Evolutionary conservation across 2,888 invertebrate species (phyloP), one percentile per base, ranked within the genome.

Genomic region (Petrophora chlorosata): DNA sequence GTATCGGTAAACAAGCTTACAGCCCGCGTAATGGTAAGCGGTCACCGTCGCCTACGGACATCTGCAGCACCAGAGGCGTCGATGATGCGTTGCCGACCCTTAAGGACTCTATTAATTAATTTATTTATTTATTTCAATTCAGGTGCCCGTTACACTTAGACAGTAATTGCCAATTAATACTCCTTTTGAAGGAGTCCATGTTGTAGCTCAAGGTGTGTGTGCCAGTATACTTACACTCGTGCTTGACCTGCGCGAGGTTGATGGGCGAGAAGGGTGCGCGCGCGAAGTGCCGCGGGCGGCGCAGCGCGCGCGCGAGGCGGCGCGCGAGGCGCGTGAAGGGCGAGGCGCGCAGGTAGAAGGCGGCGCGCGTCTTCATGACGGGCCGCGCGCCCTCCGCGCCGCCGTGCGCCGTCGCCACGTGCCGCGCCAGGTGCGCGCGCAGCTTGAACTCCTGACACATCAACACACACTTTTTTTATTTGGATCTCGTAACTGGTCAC

Each of bases 281-380:
- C 56, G 98, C 97, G 54, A 96, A 96, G 86, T 97, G 97, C 12
- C 96, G 86, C 3, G 97, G 95, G 93, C 87, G 85, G 67, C 95
- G 94, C 70, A 97, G 93, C 66, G 95, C 94, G 63, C 95, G 93
- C 82, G 97, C 97, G 58, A 98, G 91, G 57, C 97, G 92, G 53
- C 98, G 93, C 43, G 98, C 97, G 57, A 98, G 94, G 66, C 97
- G 93, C 52, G 98, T 98, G 78, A 97, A 92, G 49, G 97, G 95
- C 71, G 98, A 97, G 43, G 97, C 98, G 82, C 96, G 95, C 75
- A 98, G 92, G 91, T 97, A 98, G 91, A 99, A 98, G 52, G 98
- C 98, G 63, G 98, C 97, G 73, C 98, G 94, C 41, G 98, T 98
- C 91, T 98, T 98, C 97, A 98, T 97, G 32, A 98, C 97, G 40